These are phyloP conservation scores for Eulimnadia texana DNA, from an alignment of 1,140 invertebrate species.

Conservation along the genomic window DNA sequence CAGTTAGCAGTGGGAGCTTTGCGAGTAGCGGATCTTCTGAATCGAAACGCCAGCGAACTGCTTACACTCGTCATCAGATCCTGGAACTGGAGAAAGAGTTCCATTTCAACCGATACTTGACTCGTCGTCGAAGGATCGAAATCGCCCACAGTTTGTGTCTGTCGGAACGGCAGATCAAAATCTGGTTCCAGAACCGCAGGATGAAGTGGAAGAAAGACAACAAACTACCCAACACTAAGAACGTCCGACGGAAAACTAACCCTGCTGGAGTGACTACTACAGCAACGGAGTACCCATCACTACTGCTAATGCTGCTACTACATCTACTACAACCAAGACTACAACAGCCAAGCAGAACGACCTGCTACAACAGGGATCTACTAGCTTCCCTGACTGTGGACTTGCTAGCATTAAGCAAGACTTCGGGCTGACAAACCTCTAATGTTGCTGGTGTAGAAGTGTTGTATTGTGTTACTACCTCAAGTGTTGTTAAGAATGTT, in stretches of 20 bases:
- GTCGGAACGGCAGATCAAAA: conserved; percentile 94
- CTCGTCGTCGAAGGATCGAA: conserved; percentile 85
- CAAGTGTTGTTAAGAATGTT: neutral
- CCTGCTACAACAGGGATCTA: neutral
- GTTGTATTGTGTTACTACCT: neutral
- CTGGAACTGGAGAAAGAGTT: conserved; percentile 93
- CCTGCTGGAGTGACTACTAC: conserved; percentile 41
- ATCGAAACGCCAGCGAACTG: conserved; percentile 84
- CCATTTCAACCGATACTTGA: conserved; percentile 92
- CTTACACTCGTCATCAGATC: conserved; percentile 91
- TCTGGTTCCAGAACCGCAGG: conserved; percentile 89
- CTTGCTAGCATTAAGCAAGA: conserved; percentile 20
- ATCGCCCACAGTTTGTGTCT: conserved; percentile 90
- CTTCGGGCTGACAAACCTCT: conserved; percentile 22
- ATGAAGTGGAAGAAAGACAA: conserved; percentile 99
- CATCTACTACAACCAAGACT: conserved; percentile 22
- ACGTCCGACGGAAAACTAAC: conserved; percentile 75
- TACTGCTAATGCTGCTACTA: conserved; percentile 23
- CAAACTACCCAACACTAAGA: conserved; percentile 91
- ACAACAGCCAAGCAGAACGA: conserved; percentile 18
- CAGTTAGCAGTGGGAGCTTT: neutral
- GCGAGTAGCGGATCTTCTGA: conserved; percentile 35
- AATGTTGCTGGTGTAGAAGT: neutral
- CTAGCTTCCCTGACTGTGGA: conserved; percentile 3
- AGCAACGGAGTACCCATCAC: conserved; percentile 28